Evolutionary conservation across 2,888 invertebrate species (phyloP).

Genomic region (Conomelus anceps): DNA sequence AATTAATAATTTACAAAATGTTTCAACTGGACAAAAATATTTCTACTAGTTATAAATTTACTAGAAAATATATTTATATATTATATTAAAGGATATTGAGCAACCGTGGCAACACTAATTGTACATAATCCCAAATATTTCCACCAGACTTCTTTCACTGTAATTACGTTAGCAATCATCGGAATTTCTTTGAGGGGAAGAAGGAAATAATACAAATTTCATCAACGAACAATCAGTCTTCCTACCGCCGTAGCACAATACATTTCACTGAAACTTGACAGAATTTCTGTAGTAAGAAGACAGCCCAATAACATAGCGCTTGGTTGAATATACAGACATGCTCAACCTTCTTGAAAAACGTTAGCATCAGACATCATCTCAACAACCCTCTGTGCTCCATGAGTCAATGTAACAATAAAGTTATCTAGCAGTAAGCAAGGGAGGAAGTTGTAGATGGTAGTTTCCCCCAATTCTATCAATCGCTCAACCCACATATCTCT

Average conservation of each 20-base stretch:
- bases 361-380: neutral
- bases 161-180: neutral
- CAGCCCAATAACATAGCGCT: neutral
- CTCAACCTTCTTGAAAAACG: neutral
- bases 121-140: neutral
- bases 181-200: no score
- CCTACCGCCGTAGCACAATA: neutral
- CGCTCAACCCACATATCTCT: neutral
- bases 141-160: neutral
- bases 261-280: neutral
- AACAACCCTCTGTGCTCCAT: neutral
- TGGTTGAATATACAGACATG: neutral
- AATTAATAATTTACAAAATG: no score
- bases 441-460: neutral
- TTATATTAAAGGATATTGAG: no score
- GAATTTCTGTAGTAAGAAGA: neutral
- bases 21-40: no score
- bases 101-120: no score
- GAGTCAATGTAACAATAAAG: slow-evolving; percentile 12
- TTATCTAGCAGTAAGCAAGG: neutral
- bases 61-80: no score
- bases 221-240: no score
- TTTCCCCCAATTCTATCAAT: neutral
- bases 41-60: no score
- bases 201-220: neutral